Evolutionary conservation across 2,113 vertebrate genomes (phyloP).

Genomic region (Thymallus thymallus): DNA sequence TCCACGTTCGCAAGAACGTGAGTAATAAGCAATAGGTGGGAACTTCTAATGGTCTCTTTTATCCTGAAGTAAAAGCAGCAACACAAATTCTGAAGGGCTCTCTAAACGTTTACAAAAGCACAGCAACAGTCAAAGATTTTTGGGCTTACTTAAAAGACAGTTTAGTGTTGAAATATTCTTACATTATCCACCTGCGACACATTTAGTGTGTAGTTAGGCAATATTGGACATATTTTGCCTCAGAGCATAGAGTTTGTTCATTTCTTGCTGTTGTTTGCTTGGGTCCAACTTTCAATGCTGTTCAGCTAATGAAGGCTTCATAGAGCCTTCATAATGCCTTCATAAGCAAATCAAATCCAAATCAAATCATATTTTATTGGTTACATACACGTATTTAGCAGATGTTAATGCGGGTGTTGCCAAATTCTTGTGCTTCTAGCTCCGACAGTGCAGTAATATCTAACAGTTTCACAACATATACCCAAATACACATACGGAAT

Average conservation of each 20-base stretch:
- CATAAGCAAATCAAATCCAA: no score
- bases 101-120: conserved; percentile 15
- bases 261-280: neutral
- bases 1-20: conserved; percentile 9
- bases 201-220: neutral
- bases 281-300: no score
- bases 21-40: conserved; percentile 25
- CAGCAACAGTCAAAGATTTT: neutral
- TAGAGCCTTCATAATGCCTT: no score
- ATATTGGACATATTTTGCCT: neutral
- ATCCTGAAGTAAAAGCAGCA: conserved; percentile 5
- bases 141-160: neutral
- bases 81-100: neutral
- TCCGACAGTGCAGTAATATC: no score
- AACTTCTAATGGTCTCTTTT: neutral
- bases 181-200: neutral
- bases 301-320: no score
- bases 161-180: neutral
- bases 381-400: no score
- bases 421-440: no score
- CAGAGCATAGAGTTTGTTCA: neutral
- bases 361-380: no score
- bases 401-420: no score
- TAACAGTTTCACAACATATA: no score
- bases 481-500: no score